phyloP scores from a whole-genome alignment of 1,140 invertebrate genomes.

The Pogonomyrmex barbatus region DNA sequence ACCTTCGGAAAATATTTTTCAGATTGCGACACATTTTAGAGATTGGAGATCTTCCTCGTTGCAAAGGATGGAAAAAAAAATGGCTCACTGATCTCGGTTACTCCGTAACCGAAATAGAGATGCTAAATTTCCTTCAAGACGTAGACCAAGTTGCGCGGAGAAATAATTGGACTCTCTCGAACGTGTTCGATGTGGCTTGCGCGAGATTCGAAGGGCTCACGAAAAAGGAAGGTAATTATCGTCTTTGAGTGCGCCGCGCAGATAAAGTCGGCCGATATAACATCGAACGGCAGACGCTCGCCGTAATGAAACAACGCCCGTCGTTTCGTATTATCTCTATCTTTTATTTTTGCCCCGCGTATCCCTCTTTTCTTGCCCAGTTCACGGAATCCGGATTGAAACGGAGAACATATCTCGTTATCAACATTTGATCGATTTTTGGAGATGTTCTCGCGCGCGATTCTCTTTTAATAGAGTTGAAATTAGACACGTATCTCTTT shows the following conservation, averaged over 20 bases:
- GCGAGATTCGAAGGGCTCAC: constrained; percentile 47
- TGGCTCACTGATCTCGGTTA: neutral
- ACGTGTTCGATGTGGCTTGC: constrained; percentile 33
- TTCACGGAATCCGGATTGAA: neutral
- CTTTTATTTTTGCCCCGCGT: constrained; percentile 28
- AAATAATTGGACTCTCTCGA: constrained; percentile 40
- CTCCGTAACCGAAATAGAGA: neutral
- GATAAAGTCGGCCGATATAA: constrained; percentile 49
- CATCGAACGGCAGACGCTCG: constrained; percentile 17
- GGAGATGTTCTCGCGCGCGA: neutral
- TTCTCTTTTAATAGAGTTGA: constrained; percentile 2
- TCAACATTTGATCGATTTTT: constrained; percentile 21
- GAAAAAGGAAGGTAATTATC: constrained; percentile 61
- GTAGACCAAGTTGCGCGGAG: neutral
- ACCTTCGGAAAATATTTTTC: neutral
- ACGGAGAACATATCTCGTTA: constrained; percentile 9
- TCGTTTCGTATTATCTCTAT: constrained; percentile 13
- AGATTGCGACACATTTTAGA: neutral
- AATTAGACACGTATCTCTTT: constrained; percentile 4
- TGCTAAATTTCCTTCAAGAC: constrained; percentile 9
- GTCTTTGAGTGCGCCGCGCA: constrained; percentile 34
- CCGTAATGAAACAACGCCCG: constrained; percentile 37
- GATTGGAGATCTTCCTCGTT: neutral
- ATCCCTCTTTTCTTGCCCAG: too few species aligned
- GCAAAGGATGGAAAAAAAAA: neutral